These are phyloP conservation scores for Bombylius discolor DNA, from an alignment of 2,888 invertebrate species.

Conservation along the genomic window DNA sequence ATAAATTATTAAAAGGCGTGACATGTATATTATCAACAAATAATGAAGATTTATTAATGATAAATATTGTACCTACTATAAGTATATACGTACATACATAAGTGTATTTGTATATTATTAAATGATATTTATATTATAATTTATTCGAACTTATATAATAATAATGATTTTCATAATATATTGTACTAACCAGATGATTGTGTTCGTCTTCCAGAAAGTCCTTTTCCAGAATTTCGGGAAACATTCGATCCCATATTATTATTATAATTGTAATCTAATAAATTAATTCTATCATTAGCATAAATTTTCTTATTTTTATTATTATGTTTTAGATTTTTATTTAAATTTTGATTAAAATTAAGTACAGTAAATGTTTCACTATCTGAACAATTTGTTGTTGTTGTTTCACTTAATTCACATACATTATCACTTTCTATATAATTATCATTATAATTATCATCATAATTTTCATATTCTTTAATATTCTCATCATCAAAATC, in stretches of 20 bases:
- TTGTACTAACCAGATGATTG: constrained; percentile 16
- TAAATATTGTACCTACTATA: too few relatives aligned
- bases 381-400: background rate
- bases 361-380: background rate
- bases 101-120: background rate
- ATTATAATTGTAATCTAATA: background rate
- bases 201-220: constrained; percentile 16
- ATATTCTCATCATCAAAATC: background rate
- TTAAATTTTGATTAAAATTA: background rate
- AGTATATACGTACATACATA: background rate
- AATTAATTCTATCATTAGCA: background rate
- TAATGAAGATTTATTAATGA: too few relatives aligned
- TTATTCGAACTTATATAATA: too few relatives aligned
- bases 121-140: too few relatives aligned
- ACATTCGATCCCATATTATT: constrained; percentile 62
- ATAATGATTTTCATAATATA: too few relatives aligned
- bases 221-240: constrained; percentile 59
- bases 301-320: background rate
- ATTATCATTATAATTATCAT: background rate
- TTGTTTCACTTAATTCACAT: background rate
- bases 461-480: background rate
- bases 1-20: background rate
- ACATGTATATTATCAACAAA: background rate
- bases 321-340: background rate
- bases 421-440: background rate